phyloP scores from a whole-genome alignment of 2,113 vertebrate species.

The Cephalopterus ornatus region DNA sequence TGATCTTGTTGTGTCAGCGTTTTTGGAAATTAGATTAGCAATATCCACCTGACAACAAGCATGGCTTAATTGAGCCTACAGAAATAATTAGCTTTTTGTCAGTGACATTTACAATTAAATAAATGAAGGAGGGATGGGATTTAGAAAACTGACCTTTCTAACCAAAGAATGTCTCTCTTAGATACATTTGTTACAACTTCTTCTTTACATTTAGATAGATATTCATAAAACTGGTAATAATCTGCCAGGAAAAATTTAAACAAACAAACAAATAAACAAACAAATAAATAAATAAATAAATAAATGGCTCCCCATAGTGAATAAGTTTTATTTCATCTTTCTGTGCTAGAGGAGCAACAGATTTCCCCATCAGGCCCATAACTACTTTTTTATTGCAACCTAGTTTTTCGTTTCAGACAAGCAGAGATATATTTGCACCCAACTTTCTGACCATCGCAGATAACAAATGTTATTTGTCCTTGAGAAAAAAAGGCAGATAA shows the following conservation, averaged over 20 bases:
- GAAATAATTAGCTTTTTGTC: not conserved
- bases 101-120: not conserved
- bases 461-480: not conserved
- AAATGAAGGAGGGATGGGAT: not conserved
- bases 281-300: not conserved
- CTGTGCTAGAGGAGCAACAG: not conserved
- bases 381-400: not conserved
- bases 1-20: not conserved
- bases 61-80: not conserved
- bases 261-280: not conserved
- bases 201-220: not conserved
- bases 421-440: not conserved
- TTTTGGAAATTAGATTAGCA: not conserved
- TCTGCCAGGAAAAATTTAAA: not conserved
- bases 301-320: not conserved
- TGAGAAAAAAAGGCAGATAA: not conserved
- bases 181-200: not conserved
- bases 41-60: not conserved
- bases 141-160: not conserved
- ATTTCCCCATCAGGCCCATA: not conserved
- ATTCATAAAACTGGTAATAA: not conserved
- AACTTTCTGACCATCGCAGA: not conserved
- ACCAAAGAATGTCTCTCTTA: not conserved
- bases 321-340: not conserved
- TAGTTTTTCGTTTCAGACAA: not conserved